Evolutionary conservation across 2,113 vertebrate species (phyloP), one percentile per base, ranked within the genome.

Genomic region (Lonchura striata): DNA sequence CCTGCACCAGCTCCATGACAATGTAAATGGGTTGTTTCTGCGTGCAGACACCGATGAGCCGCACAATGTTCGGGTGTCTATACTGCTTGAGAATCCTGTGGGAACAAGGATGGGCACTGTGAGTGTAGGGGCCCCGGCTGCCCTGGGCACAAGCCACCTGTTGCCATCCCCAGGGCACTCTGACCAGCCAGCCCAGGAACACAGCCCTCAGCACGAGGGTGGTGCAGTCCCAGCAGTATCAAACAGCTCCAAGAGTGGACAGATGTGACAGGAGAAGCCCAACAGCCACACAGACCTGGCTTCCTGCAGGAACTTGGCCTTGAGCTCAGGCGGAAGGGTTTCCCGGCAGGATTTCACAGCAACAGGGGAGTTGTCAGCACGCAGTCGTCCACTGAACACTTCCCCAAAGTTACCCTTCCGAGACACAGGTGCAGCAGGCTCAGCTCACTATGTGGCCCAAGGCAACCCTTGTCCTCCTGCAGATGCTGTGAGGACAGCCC

Each of bases 21-120:
- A 99, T 99, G 96, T 99, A 99, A 82, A 99, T 98, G 39, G 99
- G 99, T 94, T 99, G 99, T 33, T 99, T 98, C 98, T 99, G 99
- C 2, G 99, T 99, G 95, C 99, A 99, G 80, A 99, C 98, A 0
- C 99, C 99, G 0, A 99, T 99, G 82, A 99, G 98, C 53, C 98
- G 98, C 82, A 99, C 99, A 0, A 99, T 99, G 97, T 99, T 99
- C 0, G 99, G 99, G 92, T 99, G 99, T 69, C 98, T 97, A 28
- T 99, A 99, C 94, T 99, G 99, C 95, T 99, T 99, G 86, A 99
- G 98, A 96, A 99, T 99, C 97, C 99, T 99, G 94, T 7, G 59
- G 56, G 63, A 44, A 35, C 33, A n/a, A 11, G 49, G 33, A 30
- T 7, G 28, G 69, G 31, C 84, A 46, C 31, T 0, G 0, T 14